phyloP scores from a whole-genome alignment of 1,140 invertebrate species.

The Hycleus cichorii region DNA sequence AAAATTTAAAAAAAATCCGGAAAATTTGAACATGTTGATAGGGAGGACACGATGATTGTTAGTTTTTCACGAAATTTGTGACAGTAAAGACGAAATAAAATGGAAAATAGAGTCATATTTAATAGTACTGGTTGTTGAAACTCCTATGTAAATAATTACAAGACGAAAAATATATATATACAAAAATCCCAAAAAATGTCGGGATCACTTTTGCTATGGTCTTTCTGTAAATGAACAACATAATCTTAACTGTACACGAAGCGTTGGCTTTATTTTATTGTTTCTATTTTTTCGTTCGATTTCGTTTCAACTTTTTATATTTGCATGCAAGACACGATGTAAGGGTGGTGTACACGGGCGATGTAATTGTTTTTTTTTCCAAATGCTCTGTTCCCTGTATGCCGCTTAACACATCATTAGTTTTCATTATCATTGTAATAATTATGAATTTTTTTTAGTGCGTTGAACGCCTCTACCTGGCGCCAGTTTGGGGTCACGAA shows the following conservation, averaged over 20 bases:
- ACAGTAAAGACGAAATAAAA: slow-evolving; percentile 1
- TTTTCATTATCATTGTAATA: neutral
- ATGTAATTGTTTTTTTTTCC: neutral
- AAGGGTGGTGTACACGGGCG: slow-evolving; percentile 14
- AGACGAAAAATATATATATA: slow-evolving; percentile 30
- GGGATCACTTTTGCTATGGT: slow-evolving; percentile 35
- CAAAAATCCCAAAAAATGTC: slow-evolving; percentile 29
- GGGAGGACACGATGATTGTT: neutral
- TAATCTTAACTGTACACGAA: slow-evolving; percentile 13
- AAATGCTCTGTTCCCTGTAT: slow-evolving; percentile 10
- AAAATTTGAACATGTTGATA: too few relatives aligned
- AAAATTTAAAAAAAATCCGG: too few relatives aligned
- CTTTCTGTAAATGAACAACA: slow-evolving; percentile 14
- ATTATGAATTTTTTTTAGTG: slow-evolving; percentile 5
- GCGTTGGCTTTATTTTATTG: slow-evolving; percentile 10
- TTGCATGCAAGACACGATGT: slow-evolving; percentile 11
- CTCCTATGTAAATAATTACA: slow-evolving; percentile 30
- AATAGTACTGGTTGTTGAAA: slow-evolving; percentile 28
- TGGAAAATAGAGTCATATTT: slow-evolving; percentile 18
- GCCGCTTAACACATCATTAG: slow-evolving; percentile 10
- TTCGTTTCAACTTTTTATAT: slow-evolving; percentile 4
- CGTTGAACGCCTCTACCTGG: slow-evolving; percentile 24
- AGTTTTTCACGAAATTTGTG: slow-evolving; percentile 21
- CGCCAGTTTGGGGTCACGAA: slow-evolving; percentile 31
- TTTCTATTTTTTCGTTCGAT: too few relatives aligned